Evolutionary conservation across 2,113 vertebrate species (phyloP), one percentile per base, ranked within the genome.

Genomic region (Lophius piscatorius): DNA sequence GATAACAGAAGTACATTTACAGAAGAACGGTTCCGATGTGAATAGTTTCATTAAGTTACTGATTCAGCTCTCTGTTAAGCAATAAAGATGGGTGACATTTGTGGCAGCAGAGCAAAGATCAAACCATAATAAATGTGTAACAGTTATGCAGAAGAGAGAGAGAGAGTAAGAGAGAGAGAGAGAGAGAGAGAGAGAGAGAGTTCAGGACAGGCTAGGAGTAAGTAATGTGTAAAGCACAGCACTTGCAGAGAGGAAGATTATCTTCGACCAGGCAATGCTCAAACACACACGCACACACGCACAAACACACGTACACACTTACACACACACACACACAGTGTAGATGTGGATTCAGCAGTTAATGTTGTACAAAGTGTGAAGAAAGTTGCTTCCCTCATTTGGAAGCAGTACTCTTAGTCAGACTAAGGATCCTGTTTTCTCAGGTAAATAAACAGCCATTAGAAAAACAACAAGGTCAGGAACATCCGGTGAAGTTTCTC

Each of bases 401-500:
- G 28, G n/a, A 71, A 31, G 55, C 7, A n/a, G n/a, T 35, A 17
- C 23, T 31, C 8, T 18, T 36, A 51, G 38, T 74, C 49, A 66
- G 6, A 63, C 41, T 14, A 12, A 6, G 12, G 54, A 69, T 85
- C 74, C 72, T 66, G 80, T 78, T 63, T 52, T 70, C 47, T 44
- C n/a, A 44, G 61, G 88, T 90, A 62, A 90, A 91, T 89, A 64
- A 90, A 66, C 80, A 91, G 69, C 75, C 70, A 62, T 6, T 22
- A 40, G 11, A 77, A 74, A 64, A 85, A 82, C 78, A 83, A 1
- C 12, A 36, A 16, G 33, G 57, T 44, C 59, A 70, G 24, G 59
- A 40, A 8, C 64, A 80, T 88, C 78, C 52, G 61, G 68, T 17
- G 16, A 39, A 31, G 51, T 64, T 71, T 9, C 22, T 42, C 9